phyloP scores from a whole-genome alignment of 2,797 vertebrate species.

The Neoniphon sammara region DNA sequence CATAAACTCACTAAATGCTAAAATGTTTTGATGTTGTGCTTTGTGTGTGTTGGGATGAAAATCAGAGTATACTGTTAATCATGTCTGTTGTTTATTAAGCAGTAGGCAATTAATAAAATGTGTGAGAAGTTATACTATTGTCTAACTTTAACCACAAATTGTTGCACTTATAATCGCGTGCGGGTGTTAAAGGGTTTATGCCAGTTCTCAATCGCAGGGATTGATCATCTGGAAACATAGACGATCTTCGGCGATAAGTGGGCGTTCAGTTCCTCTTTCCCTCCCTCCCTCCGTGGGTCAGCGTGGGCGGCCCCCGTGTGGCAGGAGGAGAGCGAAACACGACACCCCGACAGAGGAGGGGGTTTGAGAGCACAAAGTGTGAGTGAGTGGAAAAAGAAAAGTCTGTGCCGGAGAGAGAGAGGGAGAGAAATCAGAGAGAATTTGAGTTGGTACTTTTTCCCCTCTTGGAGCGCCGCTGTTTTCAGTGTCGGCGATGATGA shows the following conservation, averaged over 20 bases:
- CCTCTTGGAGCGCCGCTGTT: constrained; percentile 49
- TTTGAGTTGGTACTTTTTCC: constrained; percentile 59
- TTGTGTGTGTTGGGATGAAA: no score
- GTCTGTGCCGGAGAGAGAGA: constrained; percentile 73
- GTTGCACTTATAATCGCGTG: no score
- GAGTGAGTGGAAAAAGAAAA: constrained; percentile 85
- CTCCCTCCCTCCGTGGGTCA: constrained; percentile 76
- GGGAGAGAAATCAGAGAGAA: constrained; percentile 65
- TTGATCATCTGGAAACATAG: constrained; percentile 41
- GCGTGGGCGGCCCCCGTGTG: constrained; percentile 88
- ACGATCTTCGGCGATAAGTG: constrained; percentile 79
- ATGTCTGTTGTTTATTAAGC: no score
- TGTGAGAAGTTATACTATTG: no score
- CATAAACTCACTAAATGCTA: no score
- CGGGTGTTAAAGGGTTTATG: no score
- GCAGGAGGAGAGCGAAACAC: constrained; percentile 85
- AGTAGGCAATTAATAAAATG: no score
- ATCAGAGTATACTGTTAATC: no score
- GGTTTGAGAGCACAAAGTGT: constrained; percentile 64
- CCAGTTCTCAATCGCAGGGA: no score
- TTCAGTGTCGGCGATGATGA: constrained; percentile 46
- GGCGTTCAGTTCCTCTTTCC: constrained; percentile 76
- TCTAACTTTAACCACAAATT: no score
- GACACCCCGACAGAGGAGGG: constrained; percentile 79
- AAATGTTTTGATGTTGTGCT: no score